Base-by-base conservation (phyloP, 2,113 vertebrate genomes). In the Mesitornis unicolor region DNA sequence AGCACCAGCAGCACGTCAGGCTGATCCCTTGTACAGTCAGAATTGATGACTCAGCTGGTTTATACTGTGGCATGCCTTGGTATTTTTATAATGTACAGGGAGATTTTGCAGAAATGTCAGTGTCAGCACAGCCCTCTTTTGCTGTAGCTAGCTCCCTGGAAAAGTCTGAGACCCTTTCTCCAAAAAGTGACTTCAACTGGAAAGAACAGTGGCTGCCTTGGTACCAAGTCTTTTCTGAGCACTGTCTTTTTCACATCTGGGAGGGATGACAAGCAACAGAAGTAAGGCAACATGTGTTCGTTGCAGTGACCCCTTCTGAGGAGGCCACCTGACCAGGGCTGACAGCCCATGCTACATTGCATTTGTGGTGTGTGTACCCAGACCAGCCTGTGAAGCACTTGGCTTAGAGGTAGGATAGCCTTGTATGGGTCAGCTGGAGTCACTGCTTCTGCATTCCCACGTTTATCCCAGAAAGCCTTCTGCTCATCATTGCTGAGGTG, bases 301-400 rank as follows among this genome's bases (percentile, higher is more conserved):
- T 4, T 12, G 38, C 13, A 25, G 29, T 42, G 48, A 47, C 6
- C 8, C 5, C 9, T 74, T 8, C 45, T n/a, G 29, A 51, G 35
- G 38, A 48, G 16, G 10, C 18, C 48, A 33, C 14, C 20, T 0
- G 0, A 7, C 5, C 1, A 42, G 0, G 6, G 24, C 13, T 38
- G 56, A 38, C 47, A 26, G 10, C 1, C 0, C n/a, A 29, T 29
- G 45, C 21, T 48, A 54, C 28, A 12, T 16, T 21, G 31, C 16
- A 7, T 21, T 82, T 64, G 29, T 40, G 7, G 9, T 45, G 18
- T 31, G 28, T 40, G 16, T 16, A 53, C 18, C 28, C 63, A 59
- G 25, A 31, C 7, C 43, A 84, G 21, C 9, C 35, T 21, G 12
- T 43, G 63, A 76, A 68, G 35, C 45, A 59, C 19, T 36, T 8